These are phyloP conservation scores for Shinisaurus crocodilurus DNA, from an alignment of 2,113 vertebrate genomes.

Conservation along the genomic window DNA sequence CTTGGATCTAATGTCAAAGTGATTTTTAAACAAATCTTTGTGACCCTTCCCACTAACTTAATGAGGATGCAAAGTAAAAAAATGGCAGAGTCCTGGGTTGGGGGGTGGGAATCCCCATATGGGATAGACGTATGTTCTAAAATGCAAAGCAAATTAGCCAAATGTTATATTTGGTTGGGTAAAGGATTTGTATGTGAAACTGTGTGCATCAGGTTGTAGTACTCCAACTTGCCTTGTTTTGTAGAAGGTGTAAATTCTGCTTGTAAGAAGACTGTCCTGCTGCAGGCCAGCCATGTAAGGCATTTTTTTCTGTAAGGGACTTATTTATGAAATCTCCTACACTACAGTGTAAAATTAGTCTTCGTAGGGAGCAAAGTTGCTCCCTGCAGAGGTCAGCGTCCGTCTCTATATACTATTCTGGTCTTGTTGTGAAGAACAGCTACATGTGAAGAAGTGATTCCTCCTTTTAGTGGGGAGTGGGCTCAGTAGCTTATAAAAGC, in stretches of 20 bases:
- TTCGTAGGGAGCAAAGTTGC: constrained; percentile 51
- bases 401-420: constrained; percentile 51
- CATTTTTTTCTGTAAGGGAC: constrained; percentile 36
- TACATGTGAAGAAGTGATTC: constrained; percentile 29
- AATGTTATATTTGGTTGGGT: constrained; percentile 61
- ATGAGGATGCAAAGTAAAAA: constrained; percentile 18
- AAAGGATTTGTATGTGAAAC: constrained; percentile 57
- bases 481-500: constrained; percentile 50
- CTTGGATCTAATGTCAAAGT: constrained; percentile 65
- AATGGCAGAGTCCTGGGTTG: constrained; percentile 49
- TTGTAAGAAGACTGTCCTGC: constrained; percentile 33
- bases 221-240: constrained; percentile 51
- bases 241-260: constrained; percentile 41
- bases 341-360: constrained; percentile 66
- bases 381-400: constrained; percentile 33
- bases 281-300: constrained; percentile 49
- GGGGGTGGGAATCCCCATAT: constrained; percentile 60
- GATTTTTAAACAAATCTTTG: constrained; percentile 38
- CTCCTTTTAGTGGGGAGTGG: constrained; percentile 43
- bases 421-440: constrained; percentile 37
- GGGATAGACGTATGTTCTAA: constrained; percentile 6
- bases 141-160: constrained; percentile 59
- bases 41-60: constrained; percentile 59
- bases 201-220: constrained; percentile 25
- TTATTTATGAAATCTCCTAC: constrained; percentile 69